Evolutionary conservation across 1,140 invertebrate genomes (phyloP).

Genomic region (Coelopa frigida): DNA sequence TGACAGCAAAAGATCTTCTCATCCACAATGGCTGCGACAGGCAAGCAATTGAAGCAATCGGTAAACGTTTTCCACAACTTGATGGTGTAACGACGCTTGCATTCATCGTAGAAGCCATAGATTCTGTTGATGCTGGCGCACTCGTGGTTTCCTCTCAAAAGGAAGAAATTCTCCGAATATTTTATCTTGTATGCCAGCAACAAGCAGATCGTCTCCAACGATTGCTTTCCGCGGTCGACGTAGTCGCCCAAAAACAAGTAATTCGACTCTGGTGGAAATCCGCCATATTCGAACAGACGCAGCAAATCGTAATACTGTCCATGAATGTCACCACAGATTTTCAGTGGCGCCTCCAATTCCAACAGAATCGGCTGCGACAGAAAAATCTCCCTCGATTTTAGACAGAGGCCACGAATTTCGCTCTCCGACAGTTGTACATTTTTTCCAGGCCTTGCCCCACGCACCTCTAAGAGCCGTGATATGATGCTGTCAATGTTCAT

Average conservation of each 20-base stretch:
- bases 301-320: slow-evolving; percentile 98
- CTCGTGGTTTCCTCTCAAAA: slow-evolving; percentile 77
- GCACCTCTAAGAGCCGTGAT: slow-evolving; percentile 41
- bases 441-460: slow-evolving; percentile 58
- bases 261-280: slow-evolving; percentile 99
- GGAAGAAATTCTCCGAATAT: slow-evolving; percentile 85
- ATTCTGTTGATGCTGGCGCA: slow-evolving; percentile 92
- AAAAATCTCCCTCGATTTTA: slow-evolving; percentile 98
- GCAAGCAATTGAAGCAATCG: slow-evolving; percentile 97
- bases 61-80: slow-evolving; percentile 99
- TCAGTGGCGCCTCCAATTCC: slow-evolving; percentile 95
- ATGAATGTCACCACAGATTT: slow-evolving; percentile 99
- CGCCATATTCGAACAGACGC: slow-evolving; percentile 97
- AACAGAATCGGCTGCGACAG: slow-evolving; percentile 96
- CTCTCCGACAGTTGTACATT: slow-evolving; percentile 94
- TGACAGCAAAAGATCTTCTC: slow-evolving; percentile 99
- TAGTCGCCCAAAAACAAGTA: slow-evolving; percentile 94
- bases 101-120: slow-evolving; percentile 97
- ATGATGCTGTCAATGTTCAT: slow-evolving; percentile 44
- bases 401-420: slow-evolving; percentile 91
- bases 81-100: slow-evolving; percentile 93
- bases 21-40: slow-evolving; percentile 92
- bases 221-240: slow-evolving; percentile 79
- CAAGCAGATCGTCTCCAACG: slow-evolving; percentile 85
- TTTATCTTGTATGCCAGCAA: slow-evolving; percentile 95